Percentiles rank a stretch among this genome's conserved stretches.
Conservation (phyloP, 2,113 vertebrate genomes). For the Tragelaphus imberbis region DNA sequence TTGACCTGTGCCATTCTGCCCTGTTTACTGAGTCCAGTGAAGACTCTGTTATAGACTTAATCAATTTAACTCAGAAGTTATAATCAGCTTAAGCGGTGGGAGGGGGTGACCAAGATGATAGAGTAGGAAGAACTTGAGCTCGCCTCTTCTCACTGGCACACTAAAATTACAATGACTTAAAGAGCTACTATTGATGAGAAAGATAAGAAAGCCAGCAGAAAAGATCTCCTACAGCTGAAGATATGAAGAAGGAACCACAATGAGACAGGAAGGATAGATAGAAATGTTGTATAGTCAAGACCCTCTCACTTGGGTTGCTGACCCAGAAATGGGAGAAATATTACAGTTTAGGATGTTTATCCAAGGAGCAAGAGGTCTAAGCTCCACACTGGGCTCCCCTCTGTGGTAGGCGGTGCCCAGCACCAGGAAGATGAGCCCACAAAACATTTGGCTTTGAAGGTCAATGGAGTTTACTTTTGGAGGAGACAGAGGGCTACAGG, state of each 20-base stretch:
- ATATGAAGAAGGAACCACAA: not conserved
- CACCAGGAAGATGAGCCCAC: not conserved
- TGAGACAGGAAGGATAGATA: accelerated
- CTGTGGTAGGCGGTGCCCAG: not conserved
- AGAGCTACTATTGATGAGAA: not conserved
- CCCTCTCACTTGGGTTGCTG: not conserved
- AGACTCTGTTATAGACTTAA: not conserved
- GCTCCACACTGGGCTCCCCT: not conserved
- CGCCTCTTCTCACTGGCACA: not conserved
- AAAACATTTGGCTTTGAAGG: not conserved
- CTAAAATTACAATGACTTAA: not conserved
- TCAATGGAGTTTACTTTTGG: not conserved
- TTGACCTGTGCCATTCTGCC: not conserved
- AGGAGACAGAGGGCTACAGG: not conserved
- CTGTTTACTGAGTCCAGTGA: not conserved
- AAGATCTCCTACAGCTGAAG: not conserved
- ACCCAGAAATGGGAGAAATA: not conserved
- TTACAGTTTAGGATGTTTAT: not conserved
- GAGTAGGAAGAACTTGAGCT: not conserved
- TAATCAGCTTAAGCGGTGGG: not conserved
- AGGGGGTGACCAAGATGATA: not conserved
- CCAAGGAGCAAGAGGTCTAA: not conserved
- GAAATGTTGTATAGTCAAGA: not conserved
- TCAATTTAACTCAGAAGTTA: not conserved
- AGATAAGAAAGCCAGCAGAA: not conserved